These are phyloP conservation scores for Onychostoma macrolepis DNA, from an alignment of 2,113 vertebrate genomes.

Conservation along the genomic window DNA sequence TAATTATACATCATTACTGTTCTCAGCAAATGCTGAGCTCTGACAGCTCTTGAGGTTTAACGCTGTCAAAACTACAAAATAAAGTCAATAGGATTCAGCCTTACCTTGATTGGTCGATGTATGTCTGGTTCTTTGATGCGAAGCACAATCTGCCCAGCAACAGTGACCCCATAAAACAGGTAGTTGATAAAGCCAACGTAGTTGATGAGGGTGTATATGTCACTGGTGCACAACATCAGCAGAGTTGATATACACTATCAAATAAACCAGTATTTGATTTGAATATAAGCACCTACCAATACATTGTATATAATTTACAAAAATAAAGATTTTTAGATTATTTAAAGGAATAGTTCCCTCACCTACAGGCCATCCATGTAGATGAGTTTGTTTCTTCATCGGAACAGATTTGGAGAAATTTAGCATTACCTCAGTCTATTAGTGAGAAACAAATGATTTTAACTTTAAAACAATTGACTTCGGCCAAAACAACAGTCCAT, in stretches of 20 bases:
- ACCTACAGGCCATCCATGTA: neutral
- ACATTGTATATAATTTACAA: neutral
- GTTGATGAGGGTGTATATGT: constrained; percentile 88
- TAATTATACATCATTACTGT: constrained; percentile 3
- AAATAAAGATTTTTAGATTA: neutral
- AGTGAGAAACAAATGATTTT: too few relatives aligned
- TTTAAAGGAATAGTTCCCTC: neutral
- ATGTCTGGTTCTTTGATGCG: constrained; percentile 78
- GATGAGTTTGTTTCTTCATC: neutral
- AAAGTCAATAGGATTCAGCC: constrained; percentile 15
- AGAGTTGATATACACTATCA: constrained; percentile 79
- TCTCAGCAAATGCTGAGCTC: neutral
- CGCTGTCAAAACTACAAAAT: neutral
- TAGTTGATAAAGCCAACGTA: constrained; percentile 86
- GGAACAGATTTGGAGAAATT: neutral
- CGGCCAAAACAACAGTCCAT: too few relatives aligned
- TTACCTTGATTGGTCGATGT: constrained; percentile 81
- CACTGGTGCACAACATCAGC: constrained; percentile 83
- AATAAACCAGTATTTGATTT: constrained; percentile 13
- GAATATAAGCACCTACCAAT: neutral
- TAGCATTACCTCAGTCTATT: neutral
- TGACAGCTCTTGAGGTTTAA: neutral
- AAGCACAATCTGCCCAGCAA: constrained; percentile 83
- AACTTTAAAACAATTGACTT: too few relatives aligned
- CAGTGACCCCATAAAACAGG: constrained; percentile 83